These are phyloP conservation scores for Pteruthius melanotis DNA, from an alignment of 2,113 vertebrate genomes.

Conservation along the genomic window DNA sequence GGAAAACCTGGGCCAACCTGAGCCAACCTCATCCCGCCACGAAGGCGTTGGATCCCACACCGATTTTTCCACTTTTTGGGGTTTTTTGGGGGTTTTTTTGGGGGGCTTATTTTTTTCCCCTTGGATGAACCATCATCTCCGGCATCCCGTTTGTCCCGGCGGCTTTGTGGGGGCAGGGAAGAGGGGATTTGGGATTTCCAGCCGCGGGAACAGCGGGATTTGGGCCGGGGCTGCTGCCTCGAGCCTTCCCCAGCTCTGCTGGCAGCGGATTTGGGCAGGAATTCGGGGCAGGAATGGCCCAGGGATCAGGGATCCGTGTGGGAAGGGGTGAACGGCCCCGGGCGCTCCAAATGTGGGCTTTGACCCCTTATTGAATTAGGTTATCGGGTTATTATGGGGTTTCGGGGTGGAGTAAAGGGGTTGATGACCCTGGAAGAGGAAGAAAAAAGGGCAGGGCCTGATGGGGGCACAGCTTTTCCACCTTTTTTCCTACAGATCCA, in stretches of 20 bases:
- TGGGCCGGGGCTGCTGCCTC: no score
- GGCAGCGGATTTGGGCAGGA: neutral
- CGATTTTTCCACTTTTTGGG: neutral
- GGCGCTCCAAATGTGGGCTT: no score
- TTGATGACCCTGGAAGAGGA: rapidly evolving
- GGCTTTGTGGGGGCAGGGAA: neutral
- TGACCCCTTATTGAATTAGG: rapidly evolving
- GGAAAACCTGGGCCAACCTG: no score
- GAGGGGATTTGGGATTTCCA: no score
- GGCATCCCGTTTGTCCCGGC: neutral
- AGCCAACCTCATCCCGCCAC: no score
- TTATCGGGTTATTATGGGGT: rapidly evolving
- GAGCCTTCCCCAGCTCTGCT: no score
- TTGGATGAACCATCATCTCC: neutral
- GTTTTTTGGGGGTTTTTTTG: no score
- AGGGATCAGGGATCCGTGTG: rapidly evolving
- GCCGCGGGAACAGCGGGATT: neutral
- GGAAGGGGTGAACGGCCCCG: neutral
- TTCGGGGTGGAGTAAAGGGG: rapidly evolving
- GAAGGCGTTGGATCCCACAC: neutral
- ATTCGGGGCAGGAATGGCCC: no score
- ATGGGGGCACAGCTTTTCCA: rapidly evolving
- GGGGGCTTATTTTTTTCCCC: no score
- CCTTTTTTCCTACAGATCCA: neutral
- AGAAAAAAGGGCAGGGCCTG: rapidly evolving